Conservation (phyloP, 2,113 vertebrate genomes). For the Siniperca knerii region DNA sequence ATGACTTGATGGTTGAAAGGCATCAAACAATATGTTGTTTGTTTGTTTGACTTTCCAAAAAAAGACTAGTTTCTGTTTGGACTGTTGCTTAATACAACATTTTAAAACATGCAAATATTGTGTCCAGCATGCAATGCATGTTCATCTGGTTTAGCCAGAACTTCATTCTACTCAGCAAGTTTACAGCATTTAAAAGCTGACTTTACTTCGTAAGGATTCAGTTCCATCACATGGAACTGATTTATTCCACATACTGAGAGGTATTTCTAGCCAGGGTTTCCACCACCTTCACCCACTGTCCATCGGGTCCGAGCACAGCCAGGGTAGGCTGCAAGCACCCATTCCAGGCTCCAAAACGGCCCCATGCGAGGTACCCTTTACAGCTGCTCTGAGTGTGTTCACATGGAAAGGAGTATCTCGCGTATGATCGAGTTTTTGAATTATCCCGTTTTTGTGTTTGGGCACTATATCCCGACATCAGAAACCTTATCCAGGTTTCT, state of each 20-base stretch:
- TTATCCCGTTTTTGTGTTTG: not conserved
- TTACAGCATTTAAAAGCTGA: not conserved
- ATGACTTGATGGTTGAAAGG: conserved; percentile 23
- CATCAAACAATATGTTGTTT: not conserved
- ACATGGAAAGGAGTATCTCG: not conserved
- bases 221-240: not conserved
- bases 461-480: not conserved
- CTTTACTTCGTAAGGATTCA: not conserved
- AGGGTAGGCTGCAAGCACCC: not conserved
- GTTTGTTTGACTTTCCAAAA: not conserved
- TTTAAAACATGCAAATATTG: not conserved
- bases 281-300: not conserved
- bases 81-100: not conserved
- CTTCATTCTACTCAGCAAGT: not conserved
- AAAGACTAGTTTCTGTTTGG: not conserved
- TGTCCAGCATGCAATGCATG: not conserved
- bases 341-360: no score
- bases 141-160: not conserved
- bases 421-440: not conserved
- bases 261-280: not conserved
- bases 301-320: not conserved
- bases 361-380: not conserved
- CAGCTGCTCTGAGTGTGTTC: not conserved
- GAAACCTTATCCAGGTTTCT: not conserved
- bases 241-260: not conserved